A percentile compares a stretch with the other conserved stretches of the same genome.
These are phyloP conservation scores for Hoplodrina blanda DNA, from an alignment of 2,888 invertebrate genomes.

Conservation along the genomic window DNA sequence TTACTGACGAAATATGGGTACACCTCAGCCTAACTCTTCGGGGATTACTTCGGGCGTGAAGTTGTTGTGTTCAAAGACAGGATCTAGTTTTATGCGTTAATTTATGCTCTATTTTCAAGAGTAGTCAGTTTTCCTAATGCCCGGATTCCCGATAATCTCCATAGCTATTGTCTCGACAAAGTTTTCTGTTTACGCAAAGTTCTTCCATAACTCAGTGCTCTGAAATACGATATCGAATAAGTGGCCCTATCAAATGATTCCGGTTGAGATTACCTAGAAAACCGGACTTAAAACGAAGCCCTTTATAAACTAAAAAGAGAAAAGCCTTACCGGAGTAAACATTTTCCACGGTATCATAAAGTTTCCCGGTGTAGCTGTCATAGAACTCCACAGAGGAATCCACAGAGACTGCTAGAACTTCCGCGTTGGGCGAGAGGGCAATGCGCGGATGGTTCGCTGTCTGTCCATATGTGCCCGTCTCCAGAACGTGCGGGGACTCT, in stretches of 20 bases:
- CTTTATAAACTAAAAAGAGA: not conserved
- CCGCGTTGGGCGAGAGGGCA: slow-evolving; percentile 95
- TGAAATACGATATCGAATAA: not conserved
- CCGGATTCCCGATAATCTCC: not conserved
- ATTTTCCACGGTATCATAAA: slow-evolving; percentile 92
- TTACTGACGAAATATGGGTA: too few relatives aligned
- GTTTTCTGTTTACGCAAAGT: not conserved
- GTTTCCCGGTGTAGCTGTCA: slow-evolving; percentile 92
- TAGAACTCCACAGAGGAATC: slow-evolving; percentile 93
- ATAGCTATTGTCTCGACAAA: not conserved
- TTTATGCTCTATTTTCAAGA: too few relatives aligned
- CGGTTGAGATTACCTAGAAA: not conserved
- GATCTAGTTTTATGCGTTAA: not conserved
- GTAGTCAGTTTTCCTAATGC: too few relatives aligned
- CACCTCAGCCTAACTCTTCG: too few relatives aligned
- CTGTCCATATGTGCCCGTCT: slow-evolving; percentile 92
- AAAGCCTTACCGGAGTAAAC: slow-evolving; percentile 89
- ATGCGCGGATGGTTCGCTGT: slow-evolving; percentile 90
- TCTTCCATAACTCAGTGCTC: not conserved
- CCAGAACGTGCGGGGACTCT: slow-evolving; percentile 94
- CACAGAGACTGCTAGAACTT: slow-evolving; percentile 93
- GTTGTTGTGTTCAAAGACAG: not conserved
- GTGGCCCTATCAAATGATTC: not conserved
- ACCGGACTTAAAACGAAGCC: not conserved
- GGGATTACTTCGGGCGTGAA: too few relatives aligned